Conservation (phyloP, 2,113 vertebrate genomes). For the Strigops habroptila region DNA sequence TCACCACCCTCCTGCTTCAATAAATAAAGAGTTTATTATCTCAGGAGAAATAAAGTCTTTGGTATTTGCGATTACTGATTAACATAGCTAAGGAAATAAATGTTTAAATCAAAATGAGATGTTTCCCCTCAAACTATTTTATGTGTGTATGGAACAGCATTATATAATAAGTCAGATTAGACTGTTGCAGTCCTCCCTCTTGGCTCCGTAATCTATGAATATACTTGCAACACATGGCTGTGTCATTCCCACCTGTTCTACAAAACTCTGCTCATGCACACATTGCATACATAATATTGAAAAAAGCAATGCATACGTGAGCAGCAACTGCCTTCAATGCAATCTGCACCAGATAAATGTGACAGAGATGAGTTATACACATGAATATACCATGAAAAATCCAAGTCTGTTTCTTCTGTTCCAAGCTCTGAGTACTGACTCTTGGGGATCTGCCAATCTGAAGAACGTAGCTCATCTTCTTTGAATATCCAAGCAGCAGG, state of each 20-base stretch:
- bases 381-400: not conserved
- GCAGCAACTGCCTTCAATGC: not conserved
- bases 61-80: not conserved
- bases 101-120: not conserved
- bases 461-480: not conserved
- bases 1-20: not conserved
- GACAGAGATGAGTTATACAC: not conserved
- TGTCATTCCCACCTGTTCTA: not conserved
- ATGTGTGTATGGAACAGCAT: not conserved
- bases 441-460: not conserved
- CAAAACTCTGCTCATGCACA: not conserved
- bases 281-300: not conserved
- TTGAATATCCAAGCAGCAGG: not conserved
- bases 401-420: not conserved
- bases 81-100: not conserved
- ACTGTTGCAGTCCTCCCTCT: not conserved
- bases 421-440: not conserved
- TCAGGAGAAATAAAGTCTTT: not conserved
- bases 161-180: not conserved
- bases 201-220: not conserved
- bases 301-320: rapidly evolving
- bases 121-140: not conserved
- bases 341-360: not conserved
- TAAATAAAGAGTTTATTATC: not conserved
- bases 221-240: not conserved